Base-by-base conservation (phyloP, 2,888 invertebrate genomes). In the Acleris holmiana region DNA sequence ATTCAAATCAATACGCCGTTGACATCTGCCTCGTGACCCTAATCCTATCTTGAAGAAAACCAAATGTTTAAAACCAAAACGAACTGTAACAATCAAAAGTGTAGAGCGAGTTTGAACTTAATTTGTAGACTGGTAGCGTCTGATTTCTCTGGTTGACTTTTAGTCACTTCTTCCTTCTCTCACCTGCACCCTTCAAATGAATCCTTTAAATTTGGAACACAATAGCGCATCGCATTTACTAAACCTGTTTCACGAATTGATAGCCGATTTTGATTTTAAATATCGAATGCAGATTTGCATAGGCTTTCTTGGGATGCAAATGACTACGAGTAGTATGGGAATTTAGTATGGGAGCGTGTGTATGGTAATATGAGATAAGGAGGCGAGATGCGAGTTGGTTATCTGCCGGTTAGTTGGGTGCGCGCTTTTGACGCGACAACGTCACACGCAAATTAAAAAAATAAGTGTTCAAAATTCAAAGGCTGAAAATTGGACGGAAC, bases 201-300 rank as follows among this genome's bases (percentile, higher is more conserved):
- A 64, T 64, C 64, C 65, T 66, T 67, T 69, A 70, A 67, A 66
- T 66, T 61, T 64, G 70, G 70, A 70, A 69, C 70, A 86, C 87
- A 89, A 88, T 82, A 80, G 74, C 74, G 75, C 80, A 80, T 83
- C 85, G 78, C 82, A 84, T 76, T 81, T 84, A 82, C 86, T 82
- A 88, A 91, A 91, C 92, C 91, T 88, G 91, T 91, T 91, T 88
- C 82, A 83, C 83, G 85, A 83, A 91, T 92, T 89, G 90, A 91
- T 89, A 84, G 85, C 76, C 76, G 80, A 81, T 83, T 83, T 73
- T 85, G 84, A 89, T 90, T 87, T 87, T 85, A 85, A 90, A 87
- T 82, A 81, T 84, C 75, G 74, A 88, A 85, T 84, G 79, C 79
- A 74, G 80, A 88, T 91, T 91, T 90, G 91, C 91, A 90, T 91